phyloP scores from a whole-genome alignment of 2,113 vertebrate genomes.

The Eulemur macaco region DNA sequence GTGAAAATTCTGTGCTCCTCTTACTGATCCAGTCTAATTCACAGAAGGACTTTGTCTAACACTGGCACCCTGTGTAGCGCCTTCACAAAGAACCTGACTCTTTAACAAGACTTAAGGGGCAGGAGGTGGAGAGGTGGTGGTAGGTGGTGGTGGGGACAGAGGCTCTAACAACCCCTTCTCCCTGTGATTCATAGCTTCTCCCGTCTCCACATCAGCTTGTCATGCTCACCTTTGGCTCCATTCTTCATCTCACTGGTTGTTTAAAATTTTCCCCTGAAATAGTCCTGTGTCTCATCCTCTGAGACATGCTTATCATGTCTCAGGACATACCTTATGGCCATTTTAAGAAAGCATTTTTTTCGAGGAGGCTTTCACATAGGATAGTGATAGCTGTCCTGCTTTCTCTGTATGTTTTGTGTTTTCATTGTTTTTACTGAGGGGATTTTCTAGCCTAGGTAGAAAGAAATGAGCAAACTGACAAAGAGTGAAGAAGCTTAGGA shows the following conservation, averaged over 20 bases:
- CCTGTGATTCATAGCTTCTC: neutral
- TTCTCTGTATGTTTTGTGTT: neutral
- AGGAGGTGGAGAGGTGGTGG: neutral
- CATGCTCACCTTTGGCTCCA: neutral
- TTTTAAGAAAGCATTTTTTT: constrained; percentile 32
- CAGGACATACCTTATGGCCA: neutral
- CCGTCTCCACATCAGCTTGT: neutral
- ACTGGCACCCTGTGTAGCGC: neutral
- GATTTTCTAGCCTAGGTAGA: constrained; percentile 40
- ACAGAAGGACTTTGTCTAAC: neutral
- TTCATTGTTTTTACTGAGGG: constrained; percentile 34
- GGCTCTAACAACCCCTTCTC: neutral
- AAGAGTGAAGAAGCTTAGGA: constrained; percentile 50
- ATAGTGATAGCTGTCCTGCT: neutral
- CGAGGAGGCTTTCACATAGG: neutral
- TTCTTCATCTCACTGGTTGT: neutral
- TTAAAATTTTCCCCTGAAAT: neutral
- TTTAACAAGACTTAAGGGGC: neutral
- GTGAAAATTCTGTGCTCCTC: neutral
- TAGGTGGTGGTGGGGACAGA: neutral
- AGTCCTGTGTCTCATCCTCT: neutral
- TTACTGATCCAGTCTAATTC: neutral
- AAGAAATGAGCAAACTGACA: constrained; percentile 48
- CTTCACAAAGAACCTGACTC: neutral
- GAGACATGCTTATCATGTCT: neutral